These are phyloP conservation scores for Atta colombica DNA, from an alignment of 1,140 invertebrate species.

Conservation along the genomic window DNA sequence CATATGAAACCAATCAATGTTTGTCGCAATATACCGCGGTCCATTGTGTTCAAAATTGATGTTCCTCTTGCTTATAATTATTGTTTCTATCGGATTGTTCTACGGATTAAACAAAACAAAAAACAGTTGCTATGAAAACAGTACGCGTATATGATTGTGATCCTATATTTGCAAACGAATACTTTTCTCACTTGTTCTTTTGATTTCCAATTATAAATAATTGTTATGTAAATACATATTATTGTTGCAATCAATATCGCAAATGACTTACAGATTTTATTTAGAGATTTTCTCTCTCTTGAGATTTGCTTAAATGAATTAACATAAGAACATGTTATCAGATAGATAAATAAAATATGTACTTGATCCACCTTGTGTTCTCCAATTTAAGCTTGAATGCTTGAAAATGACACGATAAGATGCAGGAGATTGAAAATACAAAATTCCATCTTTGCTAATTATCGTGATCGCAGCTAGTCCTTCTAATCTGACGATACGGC, in stretches of 20 bases:
- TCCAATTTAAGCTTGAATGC: background rate
- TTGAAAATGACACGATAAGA: background rate
- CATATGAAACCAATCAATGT: conserved; percentile 81
- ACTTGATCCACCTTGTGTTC: background rate
- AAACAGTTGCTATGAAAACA: background rate
- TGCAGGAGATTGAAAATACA: background rate
- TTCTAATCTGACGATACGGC: conserved; percentile 47
- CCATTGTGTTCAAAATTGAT: conserved; percentile 66
- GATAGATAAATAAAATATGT: background rate
- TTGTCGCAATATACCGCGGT: conserved; percentile 81
- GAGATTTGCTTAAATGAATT: background rate
- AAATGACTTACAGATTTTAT: conserved; percentile 22
- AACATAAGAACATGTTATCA: background rate
- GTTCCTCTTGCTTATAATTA: conserved; percentile 20
- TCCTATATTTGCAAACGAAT: background rate
- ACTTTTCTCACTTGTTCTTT: background rate
- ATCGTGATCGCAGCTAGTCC: conserved; percentile 24
- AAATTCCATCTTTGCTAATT: conserved; percentile 39
- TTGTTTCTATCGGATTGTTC: conserved; percentile 7
- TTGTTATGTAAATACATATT: conserved; percentile 2
- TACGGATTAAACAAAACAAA: background rate
- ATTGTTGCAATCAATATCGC: background rate
- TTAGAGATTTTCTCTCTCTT: background rate
- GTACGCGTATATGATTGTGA: background rate
- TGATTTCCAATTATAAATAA: background rate